These are phyloP conservation scores for human DNA, from an alignment of 2,113 vertebrate species.

Conservation along the genomic window DNA sequence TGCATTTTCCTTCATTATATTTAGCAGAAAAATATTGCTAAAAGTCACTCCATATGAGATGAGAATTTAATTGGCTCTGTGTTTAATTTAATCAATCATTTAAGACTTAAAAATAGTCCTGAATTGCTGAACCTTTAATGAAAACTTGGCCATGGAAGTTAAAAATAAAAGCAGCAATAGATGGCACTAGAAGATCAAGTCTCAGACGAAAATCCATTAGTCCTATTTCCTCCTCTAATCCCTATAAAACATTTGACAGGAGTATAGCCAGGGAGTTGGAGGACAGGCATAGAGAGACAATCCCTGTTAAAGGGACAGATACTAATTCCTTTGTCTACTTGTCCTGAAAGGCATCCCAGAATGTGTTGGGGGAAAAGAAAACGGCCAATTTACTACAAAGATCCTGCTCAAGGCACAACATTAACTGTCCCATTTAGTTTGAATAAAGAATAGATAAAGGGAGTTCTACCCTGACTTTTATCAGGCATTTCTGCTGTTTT, in stretches of 20 bases:
- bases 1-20: not conserved
- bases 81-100: not conserved
- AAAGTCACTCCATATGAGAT: not conserved
- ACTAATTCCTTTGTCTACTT: not conserved
- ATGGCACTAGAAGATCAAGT: slow-evolving; percentile 62
- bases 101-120: not conserved
- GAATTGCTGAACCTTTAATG: not conserved
- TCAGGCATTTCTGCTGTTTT: not conserved
- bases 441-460: slow-evolving; percentile 24
- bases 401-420: not conserved
- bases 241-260: not conserved
- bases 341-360: not conserved
- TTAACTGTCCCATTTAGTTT: not conserved
- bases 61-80: not conserved
- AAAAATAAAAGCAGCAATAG: slow-evolving; percentile 43
- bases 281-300: rapidly evolving
- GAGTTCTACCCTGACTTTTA: not conserved
- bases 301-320: not conserved
- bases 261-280: not conserved
- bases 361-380: not conserved
- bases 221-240: not conserved
- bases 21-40: not conserved
- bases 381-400: not conserved
- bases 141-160: not conserved
- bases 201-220: not conserved